phyloP scores from a whole-genome alignment of 1,140 invertebrate species.

The Calosoma granatense region DNA sequence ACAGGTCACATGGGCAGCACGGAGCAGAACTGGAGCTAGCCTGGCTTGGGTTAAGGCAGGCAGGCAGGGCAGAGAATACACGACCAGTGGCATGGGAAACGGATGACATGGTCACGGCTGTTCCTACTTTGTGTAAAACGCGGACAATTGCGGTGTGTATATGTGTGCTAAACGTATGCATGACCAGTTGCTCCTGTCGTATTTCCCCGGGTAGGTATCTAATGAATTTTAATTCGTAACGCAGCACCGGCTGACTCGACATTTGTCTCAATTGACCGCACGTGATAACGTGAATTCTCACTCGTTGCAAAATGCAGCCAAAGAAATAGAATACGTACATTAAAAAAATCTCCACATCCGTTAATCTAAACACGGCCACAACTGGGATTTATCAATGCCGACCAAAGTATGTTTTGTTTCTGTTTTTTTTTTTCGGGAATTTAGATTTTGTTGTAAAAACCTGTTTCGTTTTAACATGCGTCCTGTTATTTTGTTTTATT shows the following conservation, averaged over 20 bases:
- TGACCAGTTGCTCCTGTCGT: not conserved
- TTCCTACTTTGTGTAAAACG: too few species aligned
- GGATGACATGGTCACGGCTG: too few species aligned
- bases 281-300: not conserved
- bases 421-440: not conserved
- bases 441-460: not conserved
- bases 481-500: not conserved
- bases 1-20: too few species aligned
- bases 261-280: conserved; percentile 5
- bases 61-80: too few species aligned
- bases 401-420: not conserved
- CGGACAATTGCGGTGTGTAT: too few species aligned
- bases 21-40: too few species aligned
- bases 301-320: not conserved
- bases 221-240: not conserved
- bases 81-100: too few species aligned
- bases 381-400: not conserved
- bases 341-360: not conserved
- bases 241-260: not conserved
- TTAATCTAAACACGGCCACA: not conserved
- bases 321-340: not conserved
- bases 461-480: not conserved
- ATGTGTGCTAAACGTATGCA: too few species aligned
- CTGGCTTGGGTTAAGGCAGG: too few species aligned
- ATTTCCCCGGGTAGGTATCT: too few species aligned